A percentile compares a stretch with the other conserved stretches of the same genome.
phyloP scores from a whole-genome alignment of 2,888 invertebrate genomes.

The Ornithoptera alexandrae region DNA sequence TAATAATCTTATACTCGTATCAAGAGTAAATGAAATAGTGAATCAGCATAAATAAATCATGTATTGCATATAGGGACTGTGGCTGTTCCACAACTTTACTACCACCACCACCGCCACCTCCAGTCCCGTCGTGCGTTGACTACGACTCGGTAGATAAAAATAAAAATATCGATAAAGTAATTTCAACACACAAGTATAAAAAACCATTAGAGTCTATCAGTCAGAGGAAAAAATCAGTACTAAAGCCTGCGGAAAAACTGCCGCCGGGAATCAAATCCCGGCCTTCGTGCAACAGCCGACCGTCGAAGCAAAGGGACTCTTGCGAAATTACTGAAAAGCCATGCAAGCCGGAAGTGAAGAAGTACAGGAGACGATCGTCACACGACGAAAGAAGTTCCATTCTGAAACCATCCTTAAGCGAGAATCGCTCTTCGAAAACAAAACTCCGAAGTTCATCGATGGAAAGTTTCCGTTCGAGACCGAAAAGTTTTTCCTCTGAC shows the following conservation, averaged over 20 bases:
- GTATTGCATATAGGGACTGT: conserved; percentile 12
- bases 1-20: too few relatives aligned
- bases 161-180: conserved; percentile 6
- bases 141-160: conserved; percentile 4
- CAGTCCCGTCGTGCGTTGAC: not conserved
- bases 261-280: not conserved
- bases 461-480: conserved; percentile 13
- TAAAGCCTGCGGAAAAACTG: not conserved
- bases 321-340: not conserved
- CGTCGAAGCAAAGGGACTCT: not conserved
- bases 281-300: not conserved
- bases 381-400: conserved; percentile 1
- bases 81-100: conserved; percentile 10
- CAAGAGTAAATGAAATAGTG: too few relatives aligned
- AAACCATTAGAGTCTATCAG: not conserved
- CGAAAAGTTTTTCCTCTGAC: not conserved
- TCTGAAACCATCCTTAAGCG: conserved; percentile 10
- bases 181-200: conserved; percentile 3
- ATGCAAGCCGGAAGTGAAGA: not conserved
- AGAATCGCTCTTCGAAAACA: conserved; percentile 7
- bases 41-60: too few relatives aligned
- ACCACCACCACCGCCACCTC: not conserved
- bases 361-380: not conserved
- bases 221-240: conserved; percentile 10
- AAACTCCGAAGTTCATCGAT: conserved; percentile 11